Base-by-base conservation (phyloP, 2,888 invertebrate species). In the Oscheius onirici region DNA sequence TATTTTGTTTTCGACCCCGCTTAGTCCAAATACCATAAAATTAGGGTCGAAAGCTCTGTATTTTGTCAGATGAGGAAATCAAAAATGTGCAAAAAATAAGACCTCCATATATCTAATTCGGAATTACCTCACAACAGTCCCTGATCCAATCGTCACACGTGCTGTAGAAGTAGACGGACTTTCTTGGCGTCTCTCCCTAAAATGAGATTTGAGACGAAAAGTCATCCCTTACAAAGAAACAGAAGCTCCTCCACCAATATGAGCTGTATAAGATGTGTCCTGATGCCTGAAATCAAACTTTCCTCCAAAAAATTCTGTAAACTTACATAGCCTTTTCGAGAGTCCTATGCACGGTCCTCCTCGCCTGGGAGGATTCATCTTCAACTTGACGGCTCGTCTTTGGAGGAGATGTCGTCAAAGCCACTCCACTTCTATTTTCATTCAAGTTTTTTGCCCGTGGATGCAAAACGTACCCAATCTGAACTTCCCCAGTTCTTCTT, bases 301-400 rank as follows among this genome's bases (percentile, higher is more conserved):
- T 13, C 46, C n/a, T 46, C 11, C 8, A 13, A 43, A 43, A 43
- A 51, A 51, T 15, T n/a, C 8, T 10, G 11, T 13, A 20, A 40
- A 66, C 52, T 52, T 20, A 66, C 66, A 66, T 41, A 11, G 41
- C 11, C n/a, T 40, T 66, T 1, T 41, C 24, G 34, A 66, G 26
- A 13, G 66, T 66, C 49, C 66, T 22, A 49, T 66, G 52, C 15
- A 66, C 41, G 17, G 66, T 66, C 54, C 66, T 66, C 54, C 43
- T 66, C 17, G 66, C 52, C 28, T n/a, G 40, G 43, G 66, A 52
- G 43, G 54, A 52, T 52, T 66, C 28, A 13, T 66, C 66, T 34
- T 51, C 54, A n/a, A 26, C 17, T 3, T 46, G n/a, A 8, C 34
- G 3, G 34, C 34, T 34, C 5, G 34, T 6, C 28, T 63, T 63